Evolutionary conservation across 2,113 vertebrate species (phyloP).

Genomic region (Anhinga anhinga): DNA sequence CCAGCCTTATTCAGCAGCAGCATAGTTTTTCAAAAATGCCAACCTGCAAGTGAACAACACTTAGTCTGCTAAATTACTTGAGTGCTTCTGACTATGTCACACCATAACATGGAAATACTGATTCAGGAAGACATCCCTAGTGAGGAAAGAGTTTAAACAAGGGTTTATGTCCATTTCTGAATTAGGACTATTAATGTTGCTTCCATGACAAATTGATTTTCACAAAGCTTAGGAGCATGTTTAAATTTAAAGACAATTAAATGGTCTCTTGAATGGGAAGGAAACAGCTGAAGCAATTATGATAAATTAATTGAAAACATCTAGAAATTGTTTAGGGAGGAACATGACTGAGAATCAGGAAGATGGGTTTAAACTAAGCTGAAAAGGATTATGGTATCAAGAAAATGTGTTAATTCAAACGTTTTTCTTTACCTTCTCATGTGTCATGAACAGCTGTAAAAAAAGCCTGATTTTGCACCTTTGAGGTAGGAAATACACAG

Average conservation of each 20-base stretch:
- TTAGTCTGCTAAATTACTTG: neutral
- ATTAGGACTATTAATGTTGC: neutral
- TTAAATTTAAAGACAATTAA: neutral
- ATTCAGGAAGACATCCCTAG: neutral
- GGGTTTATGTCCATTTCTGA: neutral
- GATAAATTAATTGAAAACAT: neutral
- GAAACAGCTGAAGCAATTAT: neutral
- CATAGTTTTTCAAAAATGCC: neutral
- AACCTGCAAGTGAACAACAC: neutral
- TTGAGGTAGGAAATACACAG: neutral
- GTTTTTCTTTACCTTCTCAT: neutral
- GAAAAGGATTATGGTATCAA: neutral
- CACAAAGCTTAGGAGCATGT: neutral
- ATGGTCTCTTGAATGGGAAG: neutral
- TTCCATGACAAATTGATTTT: neutral
- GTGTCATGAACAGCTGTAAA: neutral
- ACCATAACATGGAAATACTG: neutral
- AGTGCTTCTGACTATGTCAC: neutral
- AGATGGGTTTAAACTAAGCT: neutral
- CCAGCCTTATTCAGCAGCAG: neutral
- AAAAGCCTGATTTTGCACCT: neutral
- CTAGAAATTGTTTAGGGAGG: neutral
- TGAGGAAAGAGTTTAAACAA: neutral
- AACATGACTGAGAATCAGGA: neutral
- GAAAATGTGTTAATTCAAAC: neutral